phyloP scores from a whole-genome alignment of 2,888 invertebrate species.

The Apamea sordens region DNA sequence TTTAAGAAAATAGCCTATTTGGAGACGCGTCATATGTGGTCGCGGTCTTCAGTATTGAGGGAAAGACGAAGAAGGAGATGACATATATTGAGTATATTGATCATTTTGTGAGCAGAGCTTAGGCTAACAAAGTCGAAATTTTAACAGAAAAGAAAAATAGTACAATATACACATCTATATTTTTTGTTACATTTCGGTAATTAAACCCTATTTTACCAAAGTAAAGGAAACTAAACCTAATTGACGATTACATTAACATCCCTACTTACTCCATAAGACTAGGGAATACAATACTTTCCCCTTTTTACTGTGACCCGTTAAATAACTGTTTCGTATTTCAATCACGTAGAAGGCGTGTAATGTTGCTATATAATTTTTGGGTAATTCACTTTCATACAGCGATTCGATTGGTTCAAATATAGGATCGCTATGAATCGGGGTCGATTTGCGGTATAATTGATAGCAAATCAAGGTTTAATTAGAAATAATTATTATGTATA shows the following conservation, averaged over 20 bases:
- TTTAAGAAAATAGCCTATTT: no score
- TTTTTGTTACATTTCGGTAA: background rate
- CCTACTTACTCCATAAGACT: background rate
- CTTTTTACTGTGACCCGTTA: background rate
- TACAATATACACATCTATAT: background rate
- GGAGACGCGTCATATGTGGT: no score
- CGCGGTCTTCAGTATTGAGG: background rate
- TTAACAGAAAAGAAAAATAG: background rate
- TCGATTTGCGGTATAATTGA: conserved; percentile 28
- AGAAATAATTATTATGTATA: conserved; percentile 3
- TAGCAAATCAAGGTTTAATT: conserved; percentile 22
- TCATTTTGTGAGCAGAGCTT: background rate
- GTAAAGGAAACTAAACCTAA: background rate
- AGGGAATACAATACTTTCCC: conserved; percentile 7
- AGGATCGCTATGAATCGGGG: conserved; percentile 8
- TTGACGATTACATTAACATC: background rate
- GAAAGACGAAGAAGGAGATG: background rate
- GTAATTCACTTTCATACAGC: conserved; percentile 23
- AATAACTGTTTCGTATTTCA: conserved; percentile 22
- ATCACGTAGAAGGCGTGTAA: conserved; percentile 36
- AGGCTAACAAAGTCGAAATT: background rate
- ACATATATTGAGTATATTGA: background rate
- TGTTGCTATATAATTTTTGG: conserved; percentile 39
- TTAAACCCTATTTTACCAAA: background rate
- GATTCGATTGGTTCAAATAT: conserved; percentile 26